A percentile compares a stretch with the other conserved stretches of the same genome.
phyloP scores from a whole-genome alignment of 2,113 vertebrate genomes.

The Paraplagusia blochii region DNA sequence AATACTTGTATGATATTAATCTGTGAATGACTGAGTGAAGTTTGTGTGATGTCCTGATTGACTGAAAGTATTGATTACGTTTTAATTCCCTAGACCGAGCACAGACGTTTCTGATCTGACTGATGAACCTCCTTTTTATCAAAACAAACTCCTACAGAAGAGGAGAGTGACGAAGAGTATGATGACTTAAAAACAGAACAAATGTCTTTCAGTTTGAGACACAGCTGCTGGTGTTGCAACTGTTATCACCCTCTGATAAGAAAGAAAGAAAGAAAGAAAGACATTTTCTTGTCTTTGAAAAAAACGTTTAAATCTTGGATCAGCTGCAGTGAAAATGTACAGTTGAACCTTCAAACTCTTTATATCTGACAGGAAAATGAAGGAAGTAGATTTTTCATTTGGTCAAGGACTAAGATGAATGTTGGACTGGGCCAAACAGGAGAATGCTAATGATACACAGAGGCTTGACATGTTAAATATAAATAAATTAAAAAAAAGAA shows the following conservation, averaged over 20 bases:
- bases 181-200: conserved; percentile 26
- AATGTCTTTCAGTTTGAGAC: conserved; percentile 43
- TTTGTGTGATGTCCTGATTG: neutral
- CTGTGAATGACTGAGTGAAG: no score
- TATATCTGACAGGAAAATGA: no score
- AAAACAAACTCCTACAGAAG: no score
- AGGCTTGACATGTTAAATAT: no score
- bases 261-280: conserved; percentile 43
- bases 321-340: conserved; percentile 26
- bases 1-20: no score
- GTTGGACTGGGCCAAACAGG: no score
- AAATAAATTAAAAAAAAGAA: no score
- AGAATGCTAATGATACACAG: no score
- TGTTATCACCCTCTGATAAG: conserved; percentile 59
- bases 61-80: neutral
- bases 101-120: neutral
- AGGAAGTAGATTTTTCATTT: no score
- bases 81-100: conserved; percentile 8
- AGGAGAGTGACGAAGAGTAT: no score
- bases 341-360: neutral
- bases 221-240: conserved; percentile 33
- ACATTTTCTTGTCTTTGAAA: conserved; percentile 45
- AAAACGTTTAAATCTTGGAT: conserved; percentile 47
- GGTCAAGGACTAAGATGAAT: no score
- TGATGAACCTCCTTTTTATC: no score